Base-by-base conservation (phyloP, 2,797 vertebrate species). In the Argya squamiceps region DNA sequence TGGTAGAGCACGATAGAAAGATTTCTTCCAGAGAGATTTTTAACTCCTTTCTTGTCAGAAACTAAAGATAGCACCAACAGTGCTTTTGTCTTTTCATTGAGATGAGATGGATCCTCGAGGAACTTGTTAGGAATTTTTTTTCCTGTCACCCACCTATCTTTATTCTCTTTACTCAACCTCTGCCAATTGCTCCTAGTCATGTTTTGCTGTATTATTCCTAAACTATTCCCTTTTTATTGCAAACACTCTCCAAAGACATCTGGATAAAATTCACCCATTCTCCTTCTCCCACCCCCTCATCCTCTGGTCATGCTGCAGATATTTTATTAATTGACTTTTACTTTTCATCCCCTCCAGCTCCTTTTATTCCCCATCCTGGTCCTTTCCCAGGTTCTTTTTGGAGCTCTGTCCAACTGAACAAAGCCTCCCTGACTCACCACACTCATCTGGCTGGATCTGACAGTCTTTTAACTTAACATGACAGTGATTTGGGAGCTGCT, bases 251-350 rank as follows among this genome's bases (percentile, higher is more conserved):
- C 47, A 82, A 76, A 76, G n/a, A 90, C 59, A 86, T 70, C 55
- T 84, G 71, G 88, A 87, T 52, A 82, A 92, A 96, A 90, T 89
- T 82, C 44, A 60, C 13, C 20, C 36, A 65, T 62, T 64, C 24
- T 71, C 20, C 29, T 73, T n/a, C 22, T 34, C 12, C 43, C 16
- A 60, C 34, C 21, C 21, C 5, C 27, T 53, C 62, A 63, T 82
- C 7, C 19, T 63, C 67, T 27, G 17, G 18, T 70, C 24, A 11
- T 46, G 23, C 13, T 43, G 34, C 52, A 34, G 39, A 56, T 83
- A 81, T 55, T 89, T 84, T 70, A 70, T 49, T 84, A 74, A 92
- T 71, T 68, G 34, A 53, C 23, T 82, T 82, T 41, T 73, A 55
- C 53, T 26, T 67, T 84, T 73, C 24, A 79, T 14, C 5, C 56